Evolutionary conservation across 2,797 vertebrate genomes (phyloP), one percentile per base, ranked within the genome.

Genomic region (Argya squamiceps): DNA sequence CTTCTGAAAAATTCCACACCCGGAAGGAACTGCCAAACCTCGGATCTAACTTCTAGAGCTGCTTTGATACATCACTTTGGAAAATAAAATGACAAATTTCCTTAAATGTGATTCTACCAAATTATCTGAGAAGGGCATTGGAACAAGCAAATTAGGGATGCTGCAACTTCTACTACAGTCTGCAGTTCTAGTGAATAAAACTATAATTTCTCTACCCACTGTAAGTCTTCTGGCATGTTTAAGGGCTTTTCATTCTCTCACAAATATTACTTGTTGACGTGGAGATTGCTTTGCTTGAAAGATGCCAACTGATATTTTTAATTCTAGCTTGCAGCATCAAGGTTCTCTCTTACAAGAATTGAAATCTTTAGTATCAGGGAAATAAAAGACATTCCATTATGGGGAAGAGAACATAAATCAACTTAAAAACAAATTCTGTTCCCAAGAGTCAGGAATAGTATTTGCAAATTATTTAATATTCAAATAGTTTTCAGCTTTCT

Each of bases 231-330:
- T 47, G 43, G 64, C 3, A 14, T 21, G 19, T 60, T 89, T 47
- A 71, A 76, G n/a, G 43, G 68, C 27, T 91, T 95, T 79, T 79
- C 63, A 74, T 78, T 88, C 36, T 79, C 89, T 64, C 82, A 69
- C 34, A 88, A 92, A 71, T 74, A 92, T 43, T 91, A 89, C 43
- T 60, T 67, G 50, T 43, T 83, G 79, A 83, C 76, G 88, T 55
- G 89, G 87, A 94, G 69, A 93, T 29, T 37, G 56, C n/a, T 85
- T 80, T 83, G 65, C 53, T 79, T 89, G 53, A 92, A 88, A 84
- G 52, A 94, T n/a, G 58, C 10, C 53, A 32, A 60, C 34, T 77
- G 71, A 59, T 76, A 89, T 29, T 80, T 87, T 65, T 76, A 88
- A 81, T 52, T 52, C 39, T 75, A 81, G 37, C 59, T 94, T 69